Conservation (phyloP, 2,888 invertebrate genomes). For the Trissolcus japonicus region DNA sequence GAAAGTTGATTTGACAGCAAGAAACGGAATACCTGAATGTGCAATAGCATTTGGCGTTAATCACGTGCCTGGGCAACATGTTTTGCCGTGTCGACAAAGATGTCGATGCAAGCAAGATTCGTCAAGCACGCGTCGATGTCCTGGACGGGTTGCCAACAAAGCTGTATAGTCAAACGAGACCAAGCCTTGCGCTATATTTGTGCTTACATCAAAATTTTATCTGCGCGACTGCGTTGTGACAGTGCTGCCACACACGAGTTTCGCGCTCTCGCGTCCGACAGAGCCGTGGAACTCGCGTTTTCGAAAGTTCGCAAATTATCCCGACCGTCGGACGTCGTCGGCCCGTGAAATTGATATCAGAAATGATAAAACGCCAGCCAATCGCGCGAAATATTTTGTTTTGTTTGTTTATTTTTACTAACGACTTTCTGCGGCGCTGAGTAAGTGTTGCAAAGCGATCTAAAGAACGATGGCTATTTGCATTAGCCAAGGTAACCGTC, state of each 20-base stretch:
- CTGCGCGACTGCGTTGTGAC: constrained; percentile 9
- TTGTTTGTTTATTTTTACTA: constrained; percentile 36
- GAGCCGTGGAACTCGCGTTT: background rate
- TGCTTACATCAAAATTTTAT: constrained; percentile 37
- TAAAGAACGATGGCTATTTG: constrained; percentile 62
- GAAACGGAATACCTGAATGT: constrained; percentile 15
- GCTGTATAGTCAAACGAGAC: constrained; percentile 31
- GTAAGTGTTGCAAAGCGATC: constrained; percentile 34
- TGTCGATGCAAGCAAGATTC: constrained; percentile 18
- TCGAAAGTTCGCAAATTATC: background rate
- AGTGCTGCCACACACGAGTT: constrained; percentile 2
- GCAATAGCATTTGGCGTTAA: constrained; percentile 9
- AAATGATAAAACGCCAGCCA: too few relatives aligned
- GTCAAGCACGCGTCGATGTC: constrained; percentile 23
- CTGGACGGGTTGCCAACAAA: constrained; percentile 28
- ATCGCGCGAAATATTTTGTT: too few relatives aligned
- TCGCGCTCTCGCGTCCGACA: background rate
- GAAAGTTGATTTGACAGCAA: constrained; percentile 11
- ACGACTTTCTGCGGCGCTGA: constrained; percentile 34
- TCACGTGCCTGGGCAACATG: constrained; percentile 17
- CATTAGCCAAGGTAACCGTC: constrained; percentile 66
- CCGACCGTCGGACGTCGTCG: too few relatives aligned
- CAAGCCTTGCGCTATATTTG: constrained; percentile 48
- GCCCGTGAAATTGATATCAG: background rate
- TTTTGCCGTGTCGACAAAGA: constrained; percentile 22